Percentiles rank a stretch among this genome's conserved stretches.
Evolutionary conservation across 2,113 vertebrate species (phyloP).

Genomic region (human): GRCh38 chr2:21273501-21274000

Average conservation of each 20-base stretch:
- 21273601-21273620: background rate
- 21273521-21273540: conserved; percentile 62
- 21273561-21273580: conserved; percentile 66
- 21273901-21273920: background rate
- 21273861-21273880: background rate
- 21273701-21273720: background rate
- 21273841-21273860: background rate
- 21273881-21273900: background rate
- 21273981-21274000: background rate
- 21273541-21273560: conserved; percentile 73
- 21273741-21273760: background rate
- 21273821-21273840: fast-evolving
- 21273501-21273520: conserved; percentile 67
- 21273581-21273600: conserved; percentile 2
- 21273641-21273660: background rate
- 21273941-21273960: background rate
- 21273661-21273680: background rate
- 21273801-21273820: background rate
- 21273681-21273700: background rate
- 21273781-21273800: background rate
- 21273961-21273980: background rate
- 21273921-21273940: background rate
- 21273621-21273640: background rate
- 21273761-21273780: background rate
- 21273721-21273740: background rate